Evolutionary conservation across 2,113 vertebrate genomes (phyloP), one percentile per base, ranked within the genome.

Genomic region (Indicator maculatus): DNA sequence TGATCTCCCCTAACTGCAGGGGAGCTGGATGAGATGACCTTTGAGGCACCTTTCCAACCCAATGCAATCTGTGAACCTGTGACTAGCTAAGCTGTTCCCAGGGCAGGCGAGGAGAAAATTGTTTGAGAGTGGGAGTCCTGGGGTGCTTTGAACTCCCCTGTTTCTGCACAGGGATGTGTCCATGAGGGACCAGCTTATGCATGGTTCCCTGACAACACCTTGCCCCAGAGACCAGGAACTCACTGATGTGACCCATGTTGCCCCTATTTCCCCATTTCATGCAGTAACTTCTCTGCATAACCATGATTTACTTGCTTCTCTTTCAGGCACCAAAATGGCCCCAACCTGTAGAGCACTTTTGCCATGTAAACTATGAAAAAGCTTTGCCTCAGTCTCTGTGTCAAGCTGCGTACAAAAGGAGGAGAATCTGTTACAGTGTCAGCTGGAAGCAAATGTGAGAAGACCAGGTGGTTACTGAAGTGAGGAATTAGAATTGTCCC

Each of bases 111-210:
- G 36, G 36, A 87, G 50, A 52, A 80, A 88, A 33, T 5, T 23
- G 19, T 27, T 21, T 0, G 8, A 58, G 4, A 28, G 33, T 2
- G 1, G 10, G 19, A 83, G 20, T 47, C 31, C 38, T 2, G 2
- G 18, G 27, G 9, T 0, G 3, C 33, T 65, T 20, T 23, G 33
- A 63, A 59, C 2, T 4, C 39, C 6, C 36, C 56, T 66, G 10
- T n/a, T 63, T 71, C 41, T 39, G 17, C 19, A 45, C 0, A 30
- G 30, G 12, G 19, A 52, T 11, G 31, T 11, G 33, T 5, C 60
- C 0, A 1, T 12, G 67, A 67, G 47, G 36, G 41, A 79, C 8
- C 0, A 2, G 27, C 11, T 16, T 8, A 1, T 1, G 1, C 0
- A 0, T 1, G 3, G 45, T 26, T 44, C 28, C 26, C 65, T 53